Evolutionary conservation across 2,797 vertebrate genomes (phyloP).

Genomic region (Micrastur ruficollis): DNA sequence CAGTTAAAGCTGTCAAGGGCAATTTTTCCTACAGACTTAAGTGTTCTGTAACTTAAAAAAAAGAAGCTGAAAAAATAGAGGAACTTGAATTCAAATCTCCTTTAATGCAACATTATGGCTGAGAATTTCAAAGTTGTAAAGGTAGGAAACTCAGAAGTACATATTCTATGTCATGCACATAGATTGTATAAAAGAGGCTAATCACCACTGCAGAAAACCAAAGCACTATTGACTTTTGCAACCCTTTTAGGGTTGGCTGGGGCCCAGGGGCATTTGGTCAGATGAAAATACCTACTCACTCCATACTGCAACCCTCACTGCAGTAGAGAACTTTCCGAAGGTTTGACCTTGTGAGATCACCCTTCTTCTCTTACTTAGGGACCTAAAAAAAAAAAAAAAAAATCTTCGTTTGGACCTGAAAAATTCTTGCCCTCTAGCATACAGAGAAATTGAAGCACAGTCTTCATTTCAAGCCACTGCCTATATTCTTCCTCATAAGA

Average conservation of each 20-base stretch:
- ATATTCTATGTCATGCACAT: neutral
- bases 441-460: neutral
- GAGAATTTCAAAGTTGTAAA: conserved; percentile 25
- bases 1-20: conserved; percentile 55
- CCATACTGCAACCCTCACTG: neutral
- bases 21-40: conserved; percentile 64
- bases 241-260: neutral
- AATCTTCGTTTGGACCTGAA: neutral
- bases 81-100: conserved; percentile 26
- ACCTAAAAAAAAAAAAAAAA: neutral
- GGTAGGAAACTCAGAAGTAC: neutral
- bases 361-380: neutral
- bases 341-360: neutral
- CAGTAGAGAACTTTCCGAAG: neutral
- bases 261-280: neutral
- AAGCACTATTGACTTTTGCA: neutral
- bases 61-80: conserved; percentile 7
- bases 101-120: conserved; percentile 41
- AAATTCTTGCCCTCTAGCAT: neutral
- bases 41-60: conserved; percentile 12
- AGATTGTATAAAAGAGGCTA: neutral
- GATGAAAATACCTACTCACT: neutral
- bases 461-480: neutral
- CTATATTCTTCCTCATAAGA: neutral
- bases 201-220: neutral